Base-by-base conservation (phyloP, 2,888 invertebrate species). In the Phyllotreta striolata region DNA sequence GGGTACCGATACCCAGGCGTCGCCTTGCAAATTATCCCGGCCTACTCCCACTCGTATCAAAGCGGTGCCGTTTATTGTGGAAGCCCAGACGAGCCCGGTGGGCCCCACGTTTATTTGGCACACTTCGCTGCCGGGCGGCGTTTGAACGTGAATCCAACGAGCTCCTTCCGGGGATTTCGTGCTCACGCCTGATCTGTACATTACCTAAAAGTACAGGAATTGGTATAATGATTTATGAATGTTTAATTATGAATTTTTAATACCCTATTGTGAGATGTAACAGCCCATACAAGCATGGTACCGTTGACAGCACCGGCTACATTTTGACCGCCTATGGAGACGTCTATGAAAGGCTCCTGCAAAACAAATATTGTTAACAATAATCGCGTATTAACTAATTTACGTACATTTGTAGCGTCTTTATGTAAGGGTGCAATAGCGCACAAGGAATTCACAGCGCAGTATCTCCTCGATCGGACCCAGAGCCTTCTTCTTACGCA, bases 371-470 rank as follows among this genome's bases (percentile, higher is more conserved):
- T 46, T 44, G 34, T 43, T n/a, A 35, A 7, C n/a, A 24, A 24
- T 24, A 24, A 24, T 24, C 24, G 4, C 24, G 24, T 24, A 24
- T 24, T 24, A 24, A 24, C 1, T 3, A 37, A 47, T 55, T 43
- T 59, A 62, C 70, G 75, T 75, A 87, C 87, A 79, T 87, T 90
- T 0, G 95, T 94, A 14, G 93, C 91, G 83, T 95, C 94, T 82
- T 93, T 92, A 79, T 93, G 92, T 66, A 95, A 83, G 9, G 94
- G 92, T 61, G 93, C 92, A 75, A 96, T 91, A 41, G 93, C 92
- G 83, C 95, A 93, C 96, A 96, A 96, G 46, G 91, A 91, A 82
- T 95, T 94, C 83, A 95, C 88, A 6, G 95, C 94, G 80, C 91
- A 91, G 77, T 95, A 96, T 74, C 92, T 87, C 59, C 96, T 84